Percentiles rank a stretch among this genome's conserved stretches.
Evolutionary conservation across 1,140 invertebrate genomes (phyloP).

Genomic region (Heliconius hewitsoni): DNA sequence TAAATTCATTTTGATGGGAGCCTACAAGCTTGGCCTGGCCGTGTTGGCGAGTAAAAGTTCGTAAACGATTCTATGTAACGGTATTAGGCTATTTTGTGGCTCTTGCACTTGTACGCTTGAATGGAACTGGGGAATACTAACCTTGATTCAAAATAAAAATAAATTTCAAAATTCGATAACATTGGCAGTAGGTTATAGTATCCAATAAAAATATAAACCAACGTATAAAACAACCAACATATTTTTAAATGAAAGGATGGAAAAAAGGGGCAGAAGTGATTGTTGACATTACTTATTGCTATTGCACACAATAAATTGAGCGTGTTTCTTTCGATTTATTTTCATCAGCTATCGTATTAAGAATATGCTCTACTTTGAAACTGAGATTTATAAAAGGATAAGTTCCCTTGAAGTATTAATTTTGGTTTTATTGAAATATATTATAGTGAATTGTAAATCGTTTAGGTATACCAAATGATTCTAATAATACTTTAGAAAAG

Average conservation of each 20-base stretch:
- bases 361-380: background rate
- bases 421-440: background rate
- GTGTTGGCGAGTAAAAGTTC: constrained; percentile 32
- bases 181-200: background rate
- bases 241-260: too few species aligned
- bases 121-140: constrained; percentile 38
- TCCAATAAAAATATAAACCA: background rate
- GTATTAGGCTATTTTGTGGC: constrained; percentile 37
- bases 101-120: constrained; percentile 39
- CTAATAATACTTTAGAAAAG: too few species aligned
- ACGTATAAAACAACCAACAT: background rate
- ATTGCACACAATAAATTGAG: background rate
- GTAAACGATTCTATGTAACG: constrained; percentile 38
- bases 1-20: background rate
- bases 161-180: background rate
- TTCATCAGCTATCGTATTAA: background rate
- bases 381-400: background rate
- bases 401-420: background rate
- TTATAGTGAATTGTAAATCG: background rate
- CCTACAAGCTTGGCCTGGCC: background rate
- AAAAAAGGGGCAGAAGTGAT: too few species aligned
- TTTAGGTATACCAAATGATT: background rate
- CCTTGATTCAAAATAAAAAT: constrained; percentile 33
- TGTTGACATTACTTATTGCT: background rate
- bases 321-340: background rate